These are phyloP conservation scores for Gonioctena quinquepunctata DNA, from an alignment of 1,140 invertebrate species.

Conservation along the genomic window DNA sequence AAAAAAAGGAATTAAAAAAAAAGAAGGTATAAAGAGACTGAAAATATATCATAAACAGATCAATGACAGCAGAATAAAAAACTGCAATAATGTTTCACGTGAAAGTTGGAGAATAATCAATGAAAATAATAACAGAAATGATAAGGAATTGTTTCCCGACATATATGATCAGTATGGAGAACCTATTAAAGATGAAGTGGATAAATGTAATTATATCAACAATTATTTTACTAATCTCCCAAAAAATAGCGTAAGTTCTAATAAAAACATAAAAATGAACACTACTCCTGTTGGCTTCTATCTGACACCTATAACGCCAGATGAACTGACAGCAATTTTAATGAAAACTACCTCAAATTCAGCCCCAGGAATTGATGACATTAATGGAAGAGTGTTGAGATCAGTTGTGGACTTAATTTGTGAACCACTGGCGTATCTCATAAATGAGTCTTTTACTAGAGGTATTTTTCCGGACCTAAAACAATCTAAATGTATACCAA, in stretches of 20 bases:
- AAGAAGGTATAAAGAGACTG: too few species aligned
- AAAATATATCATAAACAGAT: too few species aligned
- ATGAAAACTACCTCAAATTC: neutral
- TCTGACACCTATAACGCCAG: neutral
- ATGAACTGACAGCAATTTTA: neutral
- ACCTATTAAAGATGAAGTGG: too few species aligned
- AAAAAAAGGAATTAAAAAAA: too few species aligned
- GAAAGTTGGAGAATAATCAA: too few species aligned
- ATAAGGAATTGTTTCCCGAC: too few species aligned
- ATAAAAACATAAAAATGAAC: constrained; percentile 3
- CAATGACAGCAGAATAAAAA: too few species aligned
- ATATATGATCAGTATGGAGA: too few species aligned
- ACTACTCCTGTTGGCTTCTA: neutral
- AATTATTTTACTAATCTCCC: constrained; percentile 1
- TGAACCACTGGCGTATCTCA: constrained; percentile 4
- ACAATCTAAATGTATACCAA: too few species aligned
- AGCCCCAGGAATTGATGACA: neutral
- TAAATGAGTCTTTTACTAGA: neutral
- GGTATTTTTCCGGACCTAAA: neutral
- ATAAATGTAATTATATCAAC: too few species aligned
- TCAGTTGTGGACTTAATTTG: neutral
- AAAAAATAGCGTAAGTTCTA: neutral
- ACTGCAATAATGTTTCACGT: too few species aligned
- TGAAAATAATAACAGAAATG: too few species aligned
- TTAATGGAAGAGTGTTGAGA: neutral